Evolutionary conservation across 2,113 vertebrate species (phyloP), one percentile per base, ranked within the genome.

Genomic region (Polypterus bichir): DNA sequence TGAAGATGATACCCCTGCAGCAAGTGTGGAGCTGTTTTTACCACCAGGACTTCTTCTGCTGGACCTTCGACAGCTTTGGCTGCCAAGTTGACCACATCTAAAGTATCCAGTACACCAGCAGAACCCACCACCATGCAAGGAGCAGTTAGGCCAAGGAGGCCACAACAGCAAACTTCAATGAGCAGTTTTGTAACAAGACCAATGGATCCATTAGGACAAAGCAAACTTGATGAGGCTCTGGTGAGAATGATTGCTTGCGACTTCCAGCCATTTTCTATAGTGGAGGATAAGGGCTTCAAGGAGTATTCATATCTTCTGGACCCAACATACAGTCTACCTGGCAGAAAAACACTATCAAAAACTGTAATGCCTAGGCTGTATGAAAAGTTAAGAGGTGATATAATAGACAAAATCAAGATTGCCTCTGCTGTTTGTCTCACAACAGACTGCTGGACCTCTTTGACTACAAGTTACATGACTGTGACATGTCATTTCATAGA

Each of bases 311-410:
- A 6, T 7, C 27, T 57, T 55, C 9, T 48, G 52, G 9, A 1
- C 49, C 10, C 47, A 47, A 27, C 6, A 44, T 48, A 45, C 53
- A 27, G 49, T 46, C 27, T 27, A 27, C 27, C 27, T 27, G 2
- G 27, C 27, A 27, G 27, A 27, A 27, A 27, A 27, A 27, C 27
- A 27, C 27, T 27, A 56, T 63, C 63, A 47, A 9, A 49, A 65
- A 48, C 57, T 44, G n/a, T n/a, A 3, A 61, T 59, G 49, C 61
- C 59, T 10, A 61, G 46, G 59, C 59, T 54, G 48, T 49, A 55
- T 52, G 57, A 65, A 57, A 65, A 59, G 7, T 47, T 65, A 5
- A 27, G 61, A 8, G 51, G 54, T 47, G 59, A 65, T 47, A 51
- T 55, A 4, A 53, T 61, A 46, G 60, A 60, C 49, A 60, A 60